These are phyloP conservation scores for Gallinago solitaria DNA, from an alignment of 2,797 vertebrate genomes.

Conservation along the genomic window DNA sequence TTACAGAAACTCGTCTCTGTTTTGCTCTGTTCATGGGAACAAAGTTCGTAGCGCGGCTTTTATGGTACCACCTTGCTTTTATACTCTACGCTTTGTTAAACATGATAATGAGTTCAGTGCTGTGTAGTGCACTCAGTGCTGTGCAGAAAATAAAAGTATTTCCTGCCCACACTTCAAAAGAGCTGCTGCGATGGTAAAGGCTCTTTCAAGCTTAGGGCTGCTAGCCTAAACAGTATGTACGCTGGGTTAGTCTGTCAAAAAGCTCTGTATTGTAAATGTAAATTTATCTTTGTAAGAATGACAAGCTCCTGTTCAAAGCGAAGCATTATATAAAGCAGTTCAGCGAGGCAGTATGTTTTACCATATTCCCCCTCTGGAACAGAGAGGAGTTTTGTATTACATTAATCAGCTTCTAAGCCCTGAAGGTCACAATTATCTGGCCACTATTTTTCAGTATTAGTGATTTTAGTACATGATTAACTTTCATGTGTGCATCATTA, in stretches of 20 bases:
- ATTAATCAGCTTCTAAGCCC: constrained; percentile 48
- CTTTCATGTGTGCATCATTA: constrained; percentile 53
- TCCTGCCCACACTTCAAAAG: constrained; percentile 13
- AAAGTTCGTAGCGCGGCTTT: neutral
- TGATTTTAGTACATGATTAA: constrained; percentile 63
- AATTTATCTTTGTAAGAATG: constrained; percentile 12
- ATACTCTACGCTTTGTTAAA: constrained; percentile 22
- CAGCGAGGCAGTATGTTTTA: neutral
- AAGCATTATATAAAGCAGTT: neutral
- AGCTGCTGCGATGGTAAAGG: neutral
- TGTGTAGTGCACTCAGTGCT: neutral
- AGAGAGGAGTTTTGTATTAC: constrained; percentile 49
- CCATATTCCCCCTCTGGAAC: neutral
- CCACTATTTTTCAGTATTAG: constrained; percentile 61
- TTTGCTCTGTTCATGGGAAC: neutral
- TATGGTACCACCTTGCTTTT: constrained; percentile 48
- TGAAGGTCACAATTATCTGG: constrained; percentile 66
- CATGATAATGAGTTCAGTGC: neutral
- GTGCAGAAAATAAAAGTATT: constrained; percentile 58
- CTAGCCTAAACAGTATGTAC: neutral
- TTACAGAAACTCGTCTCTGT: neutral
- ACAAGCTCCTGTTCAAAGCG: constrained; percentile 19
- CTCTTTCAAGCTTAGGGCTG: neutral
- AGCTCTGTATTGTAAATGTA: neutral
- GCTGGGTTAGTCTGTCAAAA: neutral